These are phyloP conservation scores for Diplodus puntazzo DNA, from an alignment of 2,797 vertebrate species.

Conservation along the genomic window DNA sequence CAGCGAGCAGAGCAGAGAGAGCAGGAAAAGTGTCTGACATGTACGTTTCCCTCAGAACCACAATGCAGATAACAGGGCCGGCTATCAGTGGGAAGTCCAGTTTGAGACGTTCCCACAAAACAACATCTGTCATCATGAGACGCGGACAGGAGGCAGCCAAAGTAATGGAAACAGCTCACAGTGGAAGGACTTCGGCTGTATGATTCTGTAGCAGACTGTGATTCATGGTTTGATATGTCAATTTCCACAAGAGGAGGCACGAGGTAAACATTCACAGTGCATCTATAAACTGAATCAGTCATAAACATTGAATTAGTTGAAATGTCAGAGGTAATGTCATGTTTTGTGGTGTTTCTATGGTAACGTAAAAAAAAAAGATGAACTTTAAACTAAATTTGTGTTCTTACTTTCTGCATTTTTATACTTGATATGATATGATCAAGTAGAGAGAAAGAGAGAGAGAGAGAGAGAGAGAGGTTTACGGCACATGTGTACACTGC, in stretches of 20 bases:
- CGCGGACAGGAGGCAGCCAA: background rate
- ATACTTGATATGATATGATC: background rate
- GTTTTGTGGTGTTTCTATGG: background rate
- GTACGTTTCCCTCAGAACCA: slow-evolving; percentile 26
- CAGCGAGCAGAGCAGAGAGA: background rate
- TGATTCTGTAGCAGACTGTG: background rate
- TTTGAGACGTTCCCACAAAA: slow-evolving; percentile 67
- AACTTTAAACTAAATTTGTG: background rate
- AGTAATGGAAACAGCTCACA: background rate
- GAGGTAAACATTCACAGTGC: background rate
- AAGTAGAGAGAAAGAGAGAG: too few relatives aligned
- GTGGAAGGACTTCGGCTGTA: background rate
- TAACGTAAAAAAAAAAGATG: background rate
- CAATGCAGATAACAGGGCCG: slow-evolving; percentile 56
- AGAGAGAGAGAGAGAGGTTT: too few relatives aligned
- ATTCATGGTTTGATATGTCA: background rate
- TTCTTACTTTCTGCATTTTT: too few relatives aligned
- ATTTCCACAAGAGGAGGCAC: slow-evolving; percentile 32
- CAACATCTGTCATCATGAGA: slow-evolving; percentile 33
- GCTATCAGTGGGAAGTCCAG: slow-evolving; percentile 71
- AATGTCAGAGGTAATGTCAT: background rate
- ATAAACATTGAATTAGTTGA: background rate
- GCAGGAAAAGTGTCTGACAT: slow-evolving; percentile 45
- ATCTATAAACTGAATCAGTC: slow-evolving; percentile 1
- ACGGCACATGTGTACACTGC: background rate